phyloP scores from a whole-genome alignment of 2,113 vertebrate species.

The Ciconia boyciana region DNA sequence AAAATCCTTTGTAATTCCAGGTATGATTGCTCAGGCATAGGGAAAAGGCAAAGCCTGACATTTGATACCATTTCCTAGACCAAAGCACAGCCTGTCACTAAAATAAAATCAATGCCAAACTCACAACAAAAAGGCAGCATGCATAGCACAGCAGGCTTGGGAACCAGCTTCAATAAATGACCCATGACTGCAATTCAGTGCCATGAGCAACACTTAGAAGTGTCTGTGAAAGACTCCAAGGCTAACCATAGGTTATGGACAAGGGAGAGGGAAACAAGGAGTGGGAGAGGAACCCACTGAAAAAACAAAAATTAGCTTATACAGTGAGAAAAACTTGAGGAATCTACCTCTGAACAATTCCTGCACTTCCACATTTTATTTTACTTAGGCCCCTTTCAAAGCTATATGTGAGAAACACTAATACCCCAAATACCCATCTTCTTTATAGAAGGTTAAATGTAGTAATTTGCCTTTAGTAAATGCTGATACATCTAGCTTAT shows the following conservation, averaged over 20 bases:
- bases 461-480: not conserved
- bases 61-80: not conserved
- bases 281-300: fast-evolving
- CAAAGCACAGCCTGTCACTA: not conserved
- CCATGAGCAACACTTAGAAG: not conserved
- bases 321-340: not conserved
- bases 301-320: not conserved
- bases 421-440: not conserved
- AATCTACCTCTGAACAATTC: not conserved
- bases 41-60: not conserved
- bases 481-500: not conserved
- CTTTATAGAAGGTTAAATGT: fast-evolving
- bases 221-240: not conserved
- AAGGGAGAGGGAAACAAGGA: not conserved
- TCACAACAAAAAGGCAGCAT: not conserved
- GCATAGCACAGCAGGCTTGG: not conserved
- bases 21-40: not conserved
- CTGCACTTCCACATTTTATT: not conserved
- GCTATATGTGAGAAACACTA: fast-evolving
- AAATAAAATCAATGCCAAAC: not conserved
- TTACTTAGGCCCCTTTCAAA: not conserved
- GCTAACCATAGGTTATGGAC: not conserved
- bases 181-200: not conserved
- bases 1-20: not conserved
- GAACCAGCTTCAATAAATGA: not conserved